phyloP scores from a whole-genome alignment of 2,797 vertebrate species.

The Eospalax fontanierii region DNA sequence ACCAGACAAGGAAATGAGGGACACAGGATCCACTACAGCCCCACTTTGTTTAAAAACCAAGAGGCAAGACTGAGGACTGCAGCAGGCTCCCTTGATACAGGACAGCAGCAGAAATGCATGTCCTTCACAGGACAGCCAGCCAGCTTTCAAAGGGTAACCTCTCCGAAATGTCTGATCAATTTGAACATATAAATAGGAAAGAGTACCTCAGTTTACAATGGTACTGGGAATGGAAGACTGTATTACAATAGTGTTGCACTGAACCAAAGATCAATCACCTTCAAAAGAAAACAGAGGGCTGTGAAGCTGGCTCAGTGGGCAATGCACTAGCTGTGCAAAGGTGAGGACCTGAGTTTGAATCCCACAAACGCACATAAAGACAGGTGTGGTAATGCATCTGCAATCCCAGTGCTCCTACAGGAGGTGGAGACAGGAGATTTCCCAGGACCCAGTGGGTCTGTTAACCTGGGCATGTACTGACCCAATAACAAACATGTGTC shows the following conservation, averaged over 20 bases:
- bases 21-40: neutral
- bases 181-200: too few species aligned
- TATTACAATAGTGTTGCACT: rapidly evolving
- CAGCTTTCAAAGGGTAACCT: too few species aligned
- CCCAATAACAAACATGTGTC: neutral
- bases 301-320: neutral
- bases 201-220: neutral
- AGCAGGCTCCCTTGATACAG: too few species aligned
- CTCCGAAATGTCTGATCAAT: too few species aligned
- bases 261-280: neutral
- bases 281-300: conserved; percentile 83
- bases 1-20: neutral
- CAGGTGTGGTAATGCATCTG: neutral
- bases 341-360: neutral
- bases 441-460: neutral
- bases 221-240: neutral
- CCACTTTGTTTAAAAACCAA: neutral
- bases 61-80: neutral
- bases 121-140: too few species aligned
- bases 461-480: neutral
- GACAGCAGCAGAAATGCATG: neutral
- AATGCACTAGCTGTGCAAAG: neutral
- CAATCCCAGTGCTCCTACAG: neutral
- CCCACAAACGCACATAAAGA: neutral
- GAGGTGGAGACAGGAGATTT: neutral